Percentiles rank a stretch among this genome's conserved stretches.
phyloP scores from a whole-genome alignment of 2,113 vertebrate genomes.

The Gnathonemus longibarbis region DNA sequence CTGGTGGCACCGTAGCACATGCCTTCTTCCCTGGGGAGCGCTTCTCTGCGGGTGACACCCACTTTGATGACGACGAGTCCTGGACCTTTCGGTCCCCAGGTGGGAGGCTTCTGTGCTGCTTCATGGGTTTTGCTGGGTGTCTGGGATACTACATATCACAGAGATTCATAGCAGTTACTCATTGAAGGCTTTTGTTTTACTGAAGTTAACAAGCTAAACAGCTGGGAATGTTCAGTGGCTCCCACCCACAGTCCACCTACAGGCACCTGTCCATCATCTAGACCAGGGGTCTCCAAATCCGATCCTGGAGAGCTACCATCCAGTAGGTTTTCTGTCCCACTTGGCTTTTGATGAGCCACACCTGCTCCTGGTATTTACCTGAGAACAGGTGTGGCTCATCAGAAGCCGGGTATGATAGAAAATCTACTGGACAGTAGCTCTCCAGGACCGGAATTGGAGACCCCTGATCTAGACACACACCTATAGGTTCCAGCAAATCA shows the following conservation, averaged over 20 bases:
- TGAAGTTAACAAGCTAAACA: background rate
- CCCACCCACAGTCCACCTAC: background rate
- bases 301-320: no score
- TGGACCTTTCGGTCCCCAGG: conserved; percentile 95
- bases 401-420: no score
- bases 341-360: no score
- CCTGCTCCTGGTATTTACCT: no score
- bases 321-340: no score
- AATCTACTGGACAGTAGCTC: no score
- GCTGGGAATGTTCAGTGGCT: background rate
- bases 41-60: conserved; percentile 78
- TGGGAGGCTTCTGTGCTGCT: conserved; percentile 29
- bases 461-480: background rate
- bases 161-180: background rate
- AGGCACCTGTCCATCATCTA: background rate
- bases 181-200: background rate
- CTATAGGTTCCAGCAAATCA: background rate
- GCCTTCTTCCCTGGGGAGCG: conserved; percentile 89
- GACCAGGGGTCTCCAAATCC: no score
- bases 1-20: conserved; percentile 85
- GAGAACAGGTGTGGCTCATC: no score
- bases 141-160: background rate
- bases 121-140: background rate
- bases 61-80: conserved; percentile 89
- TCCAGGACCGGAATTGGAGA: no score